These are phyloP conservation scores for Dromas ardeola DNA, from an alignment of 2,113 vertebrate species.

Conservation along the genomic window DNA sequence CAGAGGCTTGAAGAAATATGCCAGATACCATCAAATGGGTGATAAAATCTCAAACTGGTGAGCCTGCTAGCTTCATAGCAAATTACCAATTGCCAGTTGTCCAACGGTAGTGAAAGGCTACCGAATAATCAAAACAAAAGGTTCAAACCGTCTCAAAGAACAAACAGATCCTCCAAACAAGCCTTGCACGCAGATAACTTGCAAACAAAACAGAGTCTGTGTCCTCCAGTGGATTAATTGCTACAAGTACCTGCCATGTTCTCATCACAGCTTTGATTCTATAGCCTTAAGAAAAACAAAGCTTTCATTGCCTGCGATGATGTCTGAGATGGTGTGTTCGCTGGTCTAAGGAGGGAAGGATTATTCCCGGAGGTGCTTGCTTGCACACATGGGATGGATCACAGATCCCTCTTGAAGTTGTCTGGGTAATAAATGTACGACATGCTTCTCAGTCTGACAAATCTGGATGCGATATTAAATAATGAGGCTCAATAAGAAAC, in stretches of 20 bases:
- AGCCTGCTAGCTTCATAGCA: background rate
- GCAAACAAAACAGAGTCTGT: background rate
- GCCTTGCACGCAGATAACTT: background rate
- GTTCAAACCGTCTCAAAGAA: background rate
- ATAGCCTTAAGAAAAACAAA: conserved; percentile 23
- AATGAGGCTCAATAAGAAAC: background rate
- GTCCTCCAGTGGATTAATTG: conserved; percentile 37
- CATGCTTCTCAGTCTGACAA: background rate
- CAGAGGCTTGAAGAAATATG: background rate
- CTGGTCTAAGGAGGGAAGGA: background rate
- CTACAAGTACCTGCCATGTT: background rate
- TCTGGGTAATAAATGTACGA: background rate
- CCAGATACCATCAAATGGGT: background rate
- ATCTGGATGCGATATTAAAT: background rate
- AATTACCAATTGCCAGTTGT: background rate
- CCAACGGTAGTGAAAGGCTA: background rate
- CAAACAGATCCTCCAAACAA: conserved; percentile 20
- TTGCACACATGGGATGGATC: background rate
- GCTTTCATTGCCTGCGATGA: background rate
- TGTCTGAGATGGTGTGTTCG: background rate
- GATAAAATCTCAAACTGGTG: background rate
- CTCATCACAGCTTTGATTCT: background rate
- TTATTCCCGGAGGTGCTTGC: background rate
- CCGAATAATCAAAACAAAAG: conserved; percentile 3
- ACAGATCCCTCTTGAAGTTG: background rate